Percentiles rank a stretch among this genome's conserved stretches.
phyloP scores from a whole-genome alignment of 2,797 vertebrate genomes.

The Enteromius argenteus region DNA sequence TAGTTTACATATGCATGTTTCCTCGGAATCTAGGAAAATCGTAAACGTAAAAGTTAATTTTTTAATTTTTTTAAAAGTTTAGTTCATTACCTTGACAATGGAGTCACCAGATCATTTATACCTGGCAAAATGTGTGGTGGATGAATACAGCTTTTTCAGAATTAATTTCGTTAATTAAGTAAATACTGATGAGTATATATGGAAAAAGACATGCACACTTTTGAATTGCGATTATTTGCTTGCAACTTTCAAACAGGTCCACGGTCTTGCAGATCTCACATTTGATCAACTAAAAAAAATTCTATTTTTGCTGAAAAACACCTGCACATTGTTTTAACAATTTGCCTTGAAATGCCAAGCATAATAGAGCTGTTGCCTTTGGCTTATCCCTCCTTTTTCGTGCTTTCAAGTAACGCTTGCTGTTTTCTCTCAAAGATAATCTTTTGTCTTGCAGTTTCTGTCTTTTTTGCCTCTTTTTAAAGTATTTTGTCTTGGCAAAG shows the following conservation, averaged over 20 bases:
- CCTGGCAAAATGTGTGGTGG: background rate
- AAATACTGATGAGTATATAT: background rate
- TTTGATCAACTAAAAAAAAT: background rate
- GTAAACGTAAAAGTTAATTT: background rate
- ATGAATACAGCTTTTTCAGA: no score
- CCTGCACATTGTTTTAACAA: background rate
- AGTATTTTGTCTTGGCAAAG: background rate
- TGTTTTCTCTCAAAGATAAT: background rate
- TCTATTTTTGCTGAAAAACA: background rate
- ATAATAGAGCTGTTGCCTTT: background rate
- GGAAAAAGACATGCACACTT: background rate
- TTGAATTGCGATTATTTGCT: background rate
- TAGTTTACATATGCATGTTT: background rate
- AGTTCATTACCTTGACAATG: background rate
- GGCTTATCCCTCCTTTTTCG: background rate
- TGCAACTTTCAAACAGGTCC: background rate
- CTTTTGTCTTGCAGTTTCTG: background rate
- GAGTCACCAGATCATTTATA: background rate
- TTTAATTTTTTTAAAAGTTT: background rate
- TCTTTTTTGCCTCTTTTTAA: background rate
- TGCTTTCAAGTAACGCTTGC: slow-evolving; percentile 6
- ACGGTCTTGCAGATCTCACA: background rate
- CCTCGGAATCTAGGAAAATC: background rate
- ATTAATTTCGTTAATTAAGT: background rate
- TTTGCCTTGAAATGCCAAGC: slow-evolving; percentile 11